Evolutionary conservation across 30 jellyfish, hydroid and myxozoan genomes (phyloP), one percentile per base, ranked within the genome.

Genomic region (Catostylus mosaicus): DNA sequence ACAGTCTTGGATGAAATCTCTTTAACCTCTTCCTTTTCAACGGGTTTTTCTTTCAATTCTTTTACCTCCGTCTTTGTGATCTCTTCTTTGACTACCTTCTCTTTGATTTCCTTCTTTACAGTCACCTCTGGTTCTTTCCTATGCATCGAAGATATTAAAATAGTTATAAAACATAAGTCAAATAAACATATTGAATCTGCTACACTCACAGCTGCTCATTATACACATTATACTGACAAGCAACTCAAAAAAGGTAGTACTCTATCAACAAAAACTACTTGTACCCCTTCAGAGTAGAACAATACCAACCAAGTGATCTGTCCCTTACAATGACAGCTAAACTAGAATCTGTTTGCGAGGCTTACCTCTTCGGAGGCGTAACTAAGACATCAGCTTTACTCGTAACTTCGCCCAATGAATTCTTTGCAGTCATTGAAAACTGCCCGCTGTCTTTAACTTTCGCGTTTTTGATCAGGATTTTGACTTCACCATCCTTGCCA

Each of bases 371-470:
- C 23, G 56, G 45, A 16, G 78, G 77, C 4, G 38, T n/a, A 50
- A 84, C 29, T 18, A 11, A 46, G 27, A 86, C 65, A 34, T 86
- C 75, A 30, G 96, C 96, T 43, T 37, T 35, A 68, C 86, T 14
- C 61, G 27, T 0, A 35, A 37, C 93, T 12, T 88, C 95, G n/a
- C 99, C 99, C 65, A 64, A 38, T 0, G 76, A 57, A 67, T 95
- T 95, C 35, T 29, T 40, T 33, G 91, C 99, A 3, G 10, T 35
- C 37, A 88, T 80, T 29, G 85, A 80, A 68, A 52, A 95, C 20
- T 22, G 34, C 18, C 99, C 99, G 48, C 90, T 78, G 85, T 95
- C 99, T 0, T 56, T 75, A 26, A 60, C 75, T 59, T 77, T 47
- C 6, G 87, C 96, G 18, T 87, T 84, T n/a, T 81, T 78, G 57